phyloP scores from a whole-genome alignment of 1,140 invertebrate species.

The Olivierus martensii region DNA sequence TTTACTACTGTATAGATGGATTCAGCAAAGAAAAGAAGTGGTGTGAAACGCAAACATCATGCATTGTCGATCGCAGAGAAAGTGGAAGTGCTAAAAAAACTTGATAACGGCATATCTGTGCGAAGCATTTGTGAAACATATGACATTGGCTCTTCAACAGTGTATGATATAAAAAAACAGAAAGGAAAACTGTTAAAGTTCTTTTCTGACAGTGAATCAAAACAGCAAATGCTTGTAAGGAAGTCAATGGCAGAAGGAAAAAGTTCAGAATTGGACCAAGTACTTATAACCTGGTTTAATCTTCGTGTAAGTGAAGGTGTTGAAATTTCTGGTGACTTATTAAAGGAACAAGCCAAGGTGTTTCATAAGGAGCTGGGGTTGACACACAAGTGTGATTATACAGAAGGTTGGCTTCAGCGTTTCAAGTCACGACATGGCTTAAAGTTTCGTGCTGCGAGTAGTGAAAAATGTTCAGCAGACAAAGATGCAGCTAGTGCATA shows the following conservation, averaged over 20 bases:
- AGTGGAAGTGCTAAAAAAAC: slow-evolving; percentile 1
- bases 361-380: background rate
- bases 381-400: background rate
- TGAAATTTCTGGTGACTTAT: background rate
- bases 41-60: too few relatives aligned
- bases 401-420: background rate
- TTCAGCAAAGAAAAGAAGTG: too few relatives aligned
- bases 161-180: background rate
- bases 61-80: background rate
- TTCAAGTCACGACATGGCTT: background rate
- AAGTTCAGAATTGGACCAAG: background rate
- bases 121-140: background rate
- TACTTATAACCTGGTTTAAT: background rate
- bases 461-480: too few relatives aligned
- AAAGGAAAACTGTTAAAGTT: background rate
- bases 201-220: slow-evolving; percentile 1
- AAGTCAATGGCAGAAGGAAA: background rate
- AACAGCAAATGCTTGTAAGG: background rate
- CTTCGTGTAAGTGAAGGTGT: background rate
- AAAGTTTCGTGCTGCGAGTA: too few relatives aligned
- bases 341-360: slow-evolving; percentile 1
- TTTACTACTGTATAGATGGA: too few relatives aligned
- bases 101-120: background rate
- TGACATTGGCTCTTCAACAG: background rate
- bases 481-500: too few relatives aligned